Base-by-base conservation (phyloP, 2,888 invertebrate species). In the Pristionchus japonicus region DNA sequence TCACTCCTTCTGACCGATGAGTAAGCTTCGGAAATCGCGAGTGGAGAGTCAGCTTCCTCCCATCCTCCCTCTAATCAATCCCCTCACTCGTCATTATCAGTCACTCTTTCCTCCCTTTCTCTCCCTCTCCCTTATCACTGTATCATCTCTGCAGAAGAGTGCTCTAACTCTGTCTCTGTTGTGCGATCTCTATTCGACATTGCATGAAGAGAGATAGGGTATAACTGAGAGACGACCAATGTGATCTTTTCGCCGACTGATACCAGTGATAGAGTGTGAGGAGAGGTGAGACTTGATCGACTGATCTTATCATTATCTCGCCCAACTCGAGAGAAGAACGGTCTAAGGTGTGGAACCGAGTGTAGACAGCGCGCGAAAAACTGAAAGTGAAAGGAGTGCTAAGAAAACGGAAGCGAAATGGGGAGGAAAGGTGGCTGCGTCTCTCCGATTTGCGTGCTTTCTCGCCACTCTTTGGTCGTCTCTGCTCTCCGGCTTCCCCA, bases 361-460 rank as follows among this genome's bases (percentile, higher is more conserved):
- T n/a, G 4, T 6, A 57, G 57, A 57, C 6, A 57, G 23, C 3
- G 23, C 52, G 31, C 15, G n/a, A 70, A 67, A 70, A 70, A 40
- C 70, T 70, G 34, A 70, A 70, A 70, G 37, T 67, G n/a, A n/a
- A 57, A 31, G 31, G 37, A 70, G 70, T 15, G 70, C 70, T n/a
- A 70, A 70, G n/a, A 67, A 70, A 70, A 70, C 70, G 70, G 70
- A 70, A 70, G 70, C 17, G 37, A 34, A 70, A 70, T 37, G 70
- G 70, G 37, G 37, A 37, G 4, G 37, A 34, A 34, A 70, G 70
- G 70, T 34, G 34, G 17, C 37, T 15, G 64, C 64, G 9, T 31
- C 64, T 67, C 64, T 34, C 64, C 27, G 1, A 67, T 67, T n/a
- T n/a, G n/a, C 57, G 23, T n/a, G 57, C 57, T 57, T n/a, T 57